Conservation (phyloP, 2,797 vertebrate species). For the Acanthis flammea region DNA sequence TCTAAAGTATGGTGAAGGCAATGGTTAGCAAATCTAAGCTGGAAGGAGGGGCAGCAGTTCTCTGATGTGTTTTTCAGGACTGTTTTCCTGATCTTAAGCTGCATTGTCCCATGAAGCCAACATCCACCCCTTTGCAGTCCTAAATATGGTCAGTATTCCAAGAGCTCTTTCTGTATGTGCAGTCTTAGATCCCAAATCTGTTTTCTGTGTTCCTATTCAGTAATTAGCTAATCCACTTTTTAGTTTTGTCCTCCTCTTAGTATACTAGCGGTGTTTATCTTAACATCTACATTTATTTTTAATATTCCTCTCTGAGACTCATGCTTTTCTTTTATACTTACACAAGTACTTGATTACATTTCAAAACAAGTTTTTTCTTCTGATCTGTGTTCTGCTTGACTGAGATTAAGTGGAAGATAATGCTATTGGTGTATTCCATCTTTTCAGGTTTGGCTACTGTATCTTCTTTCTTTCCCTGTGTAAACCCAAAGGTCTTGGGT, state of each 20-base stretch:
- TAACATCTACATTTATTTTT: background rate
- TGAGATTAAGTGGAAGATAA: background rate
- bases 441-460: background rate
- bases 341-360: background rate
- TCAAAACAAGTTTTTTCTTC: background rate
- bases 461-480: background rate
- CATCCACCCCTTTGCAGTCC: background rate
- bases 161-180: background rate
- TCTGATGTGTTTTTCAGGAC: background rate
- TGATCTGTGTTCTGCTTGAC: background rate
- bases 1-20: background rate
- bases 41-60: background rate
- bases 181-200: background rate
- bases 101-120: accelerated
- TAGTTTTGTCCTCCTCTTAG: background rate
- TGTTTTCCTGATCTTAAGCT: background rate
- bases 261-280: background rate
- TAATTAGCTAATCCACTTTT: background rate
- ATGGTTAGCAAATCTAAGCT: background rate
- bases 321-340: background rate
- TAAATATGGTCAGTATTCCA: background rate
- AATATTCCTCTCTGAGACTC: background rate
- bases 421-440: background rate
- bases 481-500: background rate
- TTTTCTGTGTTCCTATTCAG: background rate